Evolutionary conservation across 2,113 vertebrate genomes (phyloP).

Genomic region (Isichthys henryi): DNA sequence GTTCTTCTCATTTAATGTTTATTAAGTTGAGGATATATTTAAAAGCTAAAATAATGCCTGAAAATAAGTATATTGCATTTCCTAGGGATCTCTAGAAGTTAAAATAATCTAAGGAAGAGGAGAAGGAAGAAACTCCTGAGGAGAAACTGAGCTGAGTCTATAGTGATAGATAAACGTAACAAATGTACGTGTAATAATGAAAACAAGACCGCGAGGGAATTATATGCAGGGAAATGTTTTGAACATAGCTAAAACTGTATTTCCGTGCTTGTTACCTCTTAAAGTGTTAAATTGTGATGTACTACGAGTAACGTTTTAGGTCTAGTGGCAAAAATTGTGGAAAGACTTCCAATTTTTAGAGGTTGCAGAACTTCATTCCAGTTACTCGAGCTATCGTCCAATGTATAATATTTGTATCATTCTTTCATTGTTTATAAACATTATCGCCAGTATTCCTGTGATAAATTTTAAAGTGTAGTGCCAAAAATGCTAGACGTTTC

Average conservation of each 20-base stretch:
- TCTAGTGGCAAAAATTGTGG: neutral
- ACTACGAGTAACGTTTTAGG: neutral
- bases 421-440: neutral
- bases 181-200: neutral
- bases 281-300: neutral
- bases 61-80: neutral
- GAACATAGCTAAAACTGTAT: neutral
- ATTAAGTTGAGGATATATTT: neutral
- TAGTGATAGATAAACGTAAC: neutral
- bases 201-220: neutral
- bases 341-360: neutral
- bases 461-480: neutral
- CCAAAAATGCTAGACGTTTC: neutral
- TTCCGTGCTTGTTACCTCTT: neutral
- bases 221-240: neutral
- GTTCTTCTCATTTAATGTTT: neutral
- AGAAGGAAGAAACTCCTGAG: neutral
- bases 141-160: neutral
- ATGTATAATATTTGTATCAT: neutral
- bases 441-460: neutral
- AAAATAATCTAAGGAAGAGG: neutral
- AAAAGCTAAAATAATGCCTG: neutral
- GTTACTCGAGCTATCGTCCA: neutral
- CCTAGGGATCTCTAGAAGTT: neutral
- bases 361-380: neutral